Evolutionary conservation across 92 coral and sea anemone species (phyloP), one percentile per base, ranked within the genome.

Genomic region (Bergia sp.): DNA sequence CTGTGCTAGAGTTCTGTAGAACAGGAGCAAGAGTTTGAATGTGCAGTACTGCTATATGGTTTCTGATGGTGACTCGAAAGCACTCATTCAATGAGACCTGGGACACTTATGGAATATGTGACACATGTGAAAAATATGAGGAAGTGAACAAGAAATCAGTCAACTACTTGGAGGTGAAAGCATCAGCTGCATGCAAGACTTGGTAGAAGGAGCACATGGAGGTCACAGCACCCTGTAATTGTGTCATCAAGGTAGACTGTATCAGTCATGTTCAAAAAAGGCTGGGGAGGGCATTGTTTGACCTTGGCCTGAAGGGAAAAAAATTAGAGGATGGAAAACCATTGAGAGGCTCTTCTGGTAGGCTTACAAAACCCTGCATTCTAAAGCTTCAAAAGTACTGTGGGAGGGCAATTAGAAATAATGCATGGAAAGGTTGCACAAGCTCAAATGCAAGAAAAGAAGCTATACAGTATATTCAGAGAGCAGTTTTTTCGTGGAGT

Each of bases 301-400:
- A 57, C 10, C 18, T 9, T 57, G 29, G 29, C 29, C 29, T 18
- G 36, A 57, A 57, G 18, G 36, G 78, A n/a, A 49, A 40, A 40
- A 92, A 92, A 69, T 40, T 92, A 29, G 88, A 38, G 0, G 94
- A 89, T 92, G 92, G 94, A 20, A 89, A 92, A 55, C 74, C 92
- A 37, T 75, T 92, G 38, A 85, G 76, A 36, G 92, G 92, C 1
- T 47, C 37, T 37, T 9, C 29, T 43, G 89, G 91, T 3, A 84
- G 93, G 61, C 73, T 87, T 20, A 75, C 93, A 20, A 91, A 87
- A 72, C 39, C 39, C 29, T 86, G 92, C 37, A 92, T 82, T 23
- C 87, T 82, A 81, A 88, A 90, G 45, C 90, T 92, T 21, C 50
- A 92, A 79, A 89, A 53, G 37, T 75, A 90, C 61, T 90, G 88